Conservation (phyloP, 2,797 vertebrate genomes). For the Chromobotia macracanthus region DNA sequence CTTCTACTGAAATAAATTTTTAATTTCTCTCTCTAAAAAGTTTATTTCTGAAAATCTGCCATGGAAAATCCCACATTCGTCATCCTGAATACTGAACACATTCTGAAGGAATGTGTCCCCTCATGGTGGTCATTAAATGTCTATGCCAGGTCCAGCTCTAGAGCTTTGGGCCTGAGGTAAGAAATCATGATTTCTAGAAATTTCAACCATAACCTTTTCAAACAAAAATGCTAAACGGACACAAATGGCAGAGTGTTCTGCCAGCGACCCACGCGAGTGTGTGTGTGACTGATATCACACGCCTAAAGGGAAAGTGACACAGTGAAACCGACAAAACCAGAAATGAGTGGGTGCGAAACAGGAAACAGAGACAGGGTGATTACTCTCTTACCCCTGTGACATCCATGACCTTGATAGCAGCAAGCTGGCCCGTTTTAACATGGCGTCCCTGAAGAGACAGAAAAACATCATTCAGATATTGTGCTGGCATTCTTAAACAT, state of each 20-base stretch:
- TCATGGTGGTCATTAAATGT: not conserved
- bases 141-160: not conserved
- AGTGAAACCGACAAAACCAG: constrained; percentile 1
- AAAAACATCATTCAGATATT: constrained; percentile 25
- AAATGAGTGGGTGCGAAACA: constrained; percentile 19
- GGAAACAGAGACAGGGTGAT: not conserved
- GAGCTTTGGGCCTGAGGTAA: not conserved
- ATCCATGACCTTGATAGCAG: constrained; percentile 99
- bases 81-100: not conserved
- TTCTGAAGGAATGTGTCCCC: not conserved
- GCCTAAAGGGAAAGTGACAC: constrained; percentile 1
- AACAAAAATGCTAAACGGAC: not conserved
- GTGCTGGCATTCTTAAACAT: not conserved
- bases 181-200: not conserved
- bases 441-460: constrained; percentile 85
- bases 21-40: not conserved
- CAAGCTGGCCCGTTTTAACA: constrained; percentile 97
- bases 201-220: not conserved
- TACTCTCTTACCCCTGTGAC: constrained; percentile 90
- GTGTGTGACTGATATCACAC: not conserved
- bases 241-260: not conserved
- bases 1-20: not conserved
- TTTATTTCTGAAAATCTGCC: not conserved
- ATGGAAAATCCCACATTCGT: not conserved
- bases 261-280: not conserved